Percentiles rank a stretch among this genome's conserved stretches.
Evolutionary conservation across 2,113 vertebrate species (phyloP).

Genomic region (Zosterops pallidus): DNA sequence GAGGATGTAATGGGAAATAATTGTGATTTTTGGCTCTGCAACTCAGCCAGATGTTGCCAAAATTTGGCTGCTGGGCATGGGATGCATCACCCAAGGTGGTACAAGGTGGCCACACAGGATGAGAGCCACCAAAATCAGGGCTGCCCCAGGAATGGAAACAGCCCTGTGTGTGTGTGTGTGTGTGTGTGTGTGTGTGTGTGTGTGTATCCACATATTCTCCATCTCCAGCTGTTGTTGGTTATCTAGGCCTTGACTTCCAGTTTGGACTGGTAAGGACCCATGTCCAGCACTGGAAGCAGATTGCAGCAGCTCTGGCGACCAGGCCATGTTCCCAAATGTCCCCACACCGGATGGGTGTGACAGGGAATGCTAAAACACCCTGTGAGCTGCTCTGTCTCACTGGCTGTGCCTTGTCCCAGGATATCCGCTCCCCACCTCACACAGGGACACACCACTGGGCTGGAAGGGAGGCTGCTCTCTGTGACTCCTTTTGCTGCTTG

Average conservation of each 20-base stretch:
- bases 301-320: neutral
- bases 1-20: neutral
- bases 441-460: neutral
- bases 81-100: neutral
- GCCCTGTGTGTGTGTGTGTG: neutral
- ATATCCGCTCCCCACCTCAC: neutral
- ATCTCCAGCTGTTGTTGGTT: neutral
- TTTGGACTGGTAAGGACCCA: neutral
- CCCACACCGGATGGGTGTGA: neutral
- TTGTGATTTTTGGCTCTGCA: neutral
- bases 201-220: neutral
- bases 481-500: accelerated
- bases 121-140: neutral
- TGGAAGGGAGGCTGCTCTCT: neutral
- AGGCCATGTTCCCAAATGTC: neutral
- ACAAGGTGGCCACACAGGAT: neutral
- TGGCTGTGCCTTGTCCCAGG: neutral
- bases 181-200: no score
- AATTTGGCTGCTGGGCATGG: neutral
- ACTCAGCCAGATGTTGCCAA: neutral
- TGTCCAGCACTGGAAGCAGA: neutral
- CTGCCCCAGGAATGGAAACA: neutral
- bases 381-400: neutral
- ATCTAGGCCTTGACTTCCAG: neutral
- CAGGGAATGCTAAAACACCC: neutral